These are phyloP conservation scores for Zenarchopterus dispar DNA, from an alignment of 2,797 vertebrate genomes.

Conservation along the genomic window DNA sequence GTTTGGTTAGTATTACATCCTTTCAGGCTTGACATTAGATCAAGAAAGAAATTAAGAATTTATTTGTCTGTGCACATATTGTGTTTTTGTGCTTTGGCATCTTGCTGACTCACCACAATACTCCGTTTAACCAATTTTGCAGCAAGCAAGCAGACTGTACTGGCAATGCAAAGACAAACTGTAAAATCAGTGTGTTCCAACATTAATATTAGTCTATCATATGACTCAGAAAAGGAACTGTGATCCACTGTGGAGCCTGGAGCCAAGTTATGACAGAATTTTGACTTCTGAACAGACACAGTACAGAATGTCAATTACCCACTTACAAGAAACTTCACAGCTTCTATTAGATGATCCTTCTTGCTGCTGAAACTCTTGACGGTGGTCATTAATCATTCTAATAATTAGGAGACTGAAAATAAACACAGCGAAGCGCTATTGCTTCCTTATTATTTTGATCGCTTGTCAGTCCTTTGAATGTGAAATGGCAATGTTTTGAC, in stretches of 20 bases:
- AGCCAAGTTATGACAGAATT: slow-evolving; percentile 15
- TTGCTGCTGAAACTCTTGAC: slow-evolving; percentile 42
- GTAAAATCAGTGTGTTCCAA: slow-evolving; percentile 8
- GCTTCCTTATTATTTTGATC: slow-evolving; percentile 27
- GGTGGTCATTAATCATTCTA: slow-evolving; percentile 55
- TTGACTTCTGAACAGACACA: slow-evolving; percentile 20
- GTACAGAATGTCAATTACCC: slow-evolving; percentile 41
- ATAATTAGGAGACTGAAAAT: slow-evolving; percentile 57
- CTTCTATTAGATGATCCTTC: slow-evolving; percentile 36
- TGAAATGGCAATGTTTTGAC: slow-evolving; percentile 9
- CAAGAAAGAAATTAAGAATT: too few species aligned
- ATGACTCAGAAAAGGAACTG: slow-evolving; percentile 12
- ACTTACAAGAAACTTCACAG: slow-evolving; percentile 39
- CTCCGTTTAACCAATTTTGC: slow-evolving; percentile 26
- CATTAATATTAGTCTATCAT: slow-evolving; percentile 28
- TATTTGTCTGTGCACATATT: too few species aligned
- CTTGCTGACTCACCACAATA: slow-evolving; percentile 14
- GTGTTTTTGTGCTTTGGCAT: background rate
- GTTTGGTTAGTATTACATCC: too few species aligned
- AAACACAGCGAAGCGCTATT: slow-evolving; percentile 45
- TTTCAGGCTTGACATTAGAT: too few species aligned
- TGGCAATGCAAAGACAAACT: slow-evolving; percentile 15
- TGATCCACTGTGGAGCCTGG: slow-evolving; percentile 2
- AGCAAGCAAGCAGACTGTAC: slow-evolving; percentile 30
- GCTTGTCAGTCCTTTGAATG: slow-evolving; percentile 31